A percentile compares a stretch with the other conserved stretches of the same genome.
Evolutionary conservation across 2,113 vertebrate species (phyloP).

Genomic region (Triplophysa dalaica): DNA sequence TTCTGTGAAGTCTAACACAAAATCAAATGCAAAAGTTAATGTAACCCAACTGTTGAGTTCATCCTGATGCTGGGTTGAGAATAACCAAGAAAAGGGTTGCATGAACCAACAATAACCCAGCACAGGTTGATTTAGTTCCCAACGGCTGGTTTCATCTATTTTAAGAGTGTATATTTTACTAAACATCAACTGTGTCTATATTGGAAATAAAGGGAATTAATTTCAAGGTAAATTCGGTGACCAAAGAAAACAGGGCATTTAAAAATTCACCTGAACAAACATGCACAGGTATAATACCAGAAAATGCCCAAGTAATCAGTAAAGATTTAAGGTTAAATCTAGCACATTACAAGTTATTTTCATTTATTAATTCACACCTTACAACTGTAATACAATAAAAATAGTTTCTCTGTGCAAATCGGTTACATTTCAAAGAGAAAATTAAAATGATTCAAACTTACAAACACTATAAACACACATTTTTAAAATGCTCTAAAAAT

Average conservation of each 20-base stretch:
- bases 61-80: no score
- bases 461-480: slow-evolving; percentile 35
- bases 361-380: slow-evolving; percentile 18
- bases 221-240: slow-evolving; percentile 10
- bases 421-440: slow-evolving; percentile 31
- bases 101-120: no score
- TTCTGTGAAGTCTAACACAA: no score
- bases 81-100: no score
- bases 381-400: slow-evolving; percentile 28
- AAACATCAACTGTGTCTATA: no score
- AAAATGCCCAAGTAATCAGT: not conserved
- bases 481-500: slow-evolving; percentile 45
- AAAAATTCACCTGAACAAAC: not conserved
- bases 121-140: no score
- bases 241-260: slow-evolving; percentile 2
- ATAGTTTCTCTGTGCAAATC: slow-evolving; percentile 52
- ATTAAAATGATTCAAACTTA: slow-evolving; percentile 37
- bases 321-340: not conserved
- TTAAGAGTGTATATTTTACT: no score
- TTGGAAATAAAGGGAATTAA: not conserved
- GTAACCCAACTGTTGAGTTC: no score
- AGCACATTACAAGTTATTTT: not conserved
- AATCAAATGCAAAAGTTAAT: no score
- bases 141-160: no score
- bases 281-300: not conserved